Evolutionary conservation across 2,113 vertebrate genomes (phyloP), one percentile per base, ranked within the genome.

Genomic region (Lagopus leucura): DNA sequence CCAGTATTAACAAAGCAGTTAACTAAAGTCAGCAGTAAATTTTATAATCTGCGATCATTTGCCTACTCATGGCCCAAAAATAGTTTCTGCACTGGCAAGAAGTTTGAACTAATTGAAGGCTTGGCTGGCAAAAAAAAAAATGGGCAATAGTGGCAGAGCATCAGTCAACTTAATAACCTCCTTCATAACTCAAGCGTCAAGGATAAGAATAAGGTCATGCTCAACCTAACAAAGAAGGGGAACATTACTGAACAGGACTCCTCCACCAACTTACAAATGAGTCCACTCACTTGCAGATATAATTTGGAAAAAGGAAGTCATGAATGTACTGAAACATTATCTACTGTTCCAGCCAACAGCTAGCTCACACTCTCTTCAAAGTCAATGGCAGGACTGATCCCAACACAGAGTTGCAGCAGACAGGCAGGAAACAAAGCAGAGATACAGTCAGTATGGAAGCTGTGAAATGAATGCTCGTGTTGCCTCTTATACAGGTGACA

Each of bases 41-140:
- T 83, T 91, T 66, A 91, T 77, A 40, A 67, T 89, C 71, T 79
- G 34, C 71, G 54, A 90, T 81, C 72, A 91, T 92, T 95, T 96
- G 95, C 84, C 45, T 63, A n/a, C 48, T 92, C 73, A 14, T 72
- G 43, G 52, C 66, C 76, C 76, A 88, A 96, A 94, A 91, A 80
- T 78, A 60, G 54, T 96, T 86, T 79, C 84, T 95, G 40, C 50
- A 88, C 45, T 90, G 89, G 64, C 84, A 97, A 87, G 84, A 93
- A 95, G 45, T 22, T 4, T 80, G 96, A 96, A 92, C 72, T 91
- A 97, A 96, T 85, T 90, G 90, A 97, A 96, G 36, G 73, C 21
- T 80, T 80, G 65, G 30, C 67, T 95, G 77, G 45, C 38, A 94
- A 94, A 84, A 94, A 69, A 92, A 74, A 92, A 93, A 89, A 42